phyloP scores from a whole-genome alignment of 2,888 invertebrate species.

The Dioctria rufipes region DNA sequence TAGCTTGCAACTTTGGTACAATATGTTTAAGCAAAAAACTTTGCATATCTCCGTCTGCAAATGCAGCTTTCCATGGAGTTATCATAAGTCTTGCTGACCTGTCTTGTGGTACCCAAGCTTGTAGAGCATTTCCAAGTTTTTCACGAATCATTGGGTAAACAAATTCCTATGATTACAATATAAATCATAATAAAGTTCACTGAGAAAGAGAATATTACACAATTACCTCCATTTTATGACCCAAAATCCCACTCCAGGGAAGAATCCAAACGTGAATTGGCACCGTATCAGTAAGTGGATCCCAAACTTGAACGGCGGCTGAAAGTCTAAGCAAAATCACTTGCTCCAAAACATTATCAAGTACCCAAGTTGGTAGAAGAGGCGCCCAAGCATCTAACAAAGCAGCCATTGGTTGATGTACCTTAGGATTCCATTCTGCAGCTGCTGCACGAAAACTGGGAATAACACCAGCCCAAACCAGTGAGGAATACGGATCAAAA shows the following conservation, averaged over 20 bases:
- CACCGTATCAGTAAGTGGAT: conserved; percentile 94
- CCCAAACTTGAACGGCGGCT: conserved; percentile 90
- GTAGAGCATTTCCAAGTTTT: conserved; percentile 89
- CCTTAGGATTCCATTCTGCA: conserved; percentile 85
- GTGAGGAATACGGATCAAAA: conserved; percentile 81
- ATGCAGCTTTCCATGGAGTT: conserved; percentile 88
- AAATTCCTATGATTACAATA: conserved; percentile 64
- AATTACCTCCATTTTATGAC: conserved; percentile 71
- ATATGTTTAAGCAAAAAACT: conserved; percentile 89
- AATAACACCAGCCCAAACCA: conserved; percentile 92
- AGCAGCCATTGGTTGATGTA: conserved; percentile 83
- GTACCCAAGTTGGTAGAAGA: conserved; percentile 86
- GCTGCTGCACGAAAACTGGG: conserved; percentile 81
- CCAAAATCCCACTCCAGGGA: conserved; percentile 93
- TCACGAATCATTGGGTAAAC: conserved; percentile 94
- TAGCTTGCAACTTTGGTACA: conserved; percentile 87
- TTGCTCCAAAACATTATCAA: conserved; percentile 86
- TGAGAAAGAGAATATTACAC: not conserved
- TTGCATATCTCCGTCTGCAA: conserved; percentile 83
- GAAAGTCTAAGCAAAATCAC: conserved; percentile 83
- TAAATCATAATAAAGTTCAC: conserved; percentile 3
- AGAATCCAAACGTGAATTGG: conserved; percentile 98
- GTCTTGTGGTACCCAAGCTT: conserved; percentile 97
- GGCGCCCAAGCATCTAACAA: conserved; percentile 87
- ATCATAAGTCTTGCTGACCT: conserved; percentile 92